A percentile compares a stretch with the other conserved stretches of the same genome.
Evolutionary conservation across 2,888 invertebrate species (phyloP).

Genomic region (Cremastinae sp.): DNA sequence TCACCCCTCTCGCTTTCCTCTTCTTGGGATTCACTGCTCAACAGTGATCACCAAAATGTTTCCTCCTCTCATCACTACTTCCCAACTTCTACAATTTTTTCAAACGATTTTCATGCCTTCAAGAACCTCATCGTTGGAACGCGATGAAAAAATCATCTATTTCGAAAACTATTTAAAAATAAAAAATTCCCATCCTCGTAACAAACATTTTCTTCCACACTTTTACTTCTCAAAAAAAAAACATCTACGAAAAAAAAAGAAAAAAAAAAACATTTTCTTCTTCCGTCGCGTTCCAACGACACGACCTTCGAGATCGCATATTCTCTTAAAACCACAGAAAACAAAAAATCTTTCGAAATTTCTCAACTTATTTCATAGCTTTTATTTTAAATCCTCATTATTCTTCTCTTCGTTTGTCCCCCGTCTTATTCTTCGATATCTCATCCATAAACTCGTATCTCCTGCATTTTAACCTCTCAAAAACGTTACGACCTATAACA

Average conservation of each 20-base stretch:
- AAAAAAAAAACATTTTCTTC: background rate
- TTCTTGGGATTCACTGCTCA: constrained; percentile 73
- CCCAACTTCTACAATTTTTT: constrained; percentile 4
- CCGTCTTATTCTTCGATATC: constrained; percentile 21
- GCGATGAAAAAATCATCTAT: too few species aligned
- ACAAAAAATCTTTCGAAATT: constrained; percentile 6
- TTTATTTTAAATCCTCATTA: constrained; percentile 30
- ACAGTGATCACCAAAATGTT: constrained; percentile 69
- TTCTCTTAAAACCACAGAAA: constrained; percentile 17
- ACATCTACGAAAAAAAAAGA: background rate
- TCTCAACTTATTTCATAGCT: constrained; percentile 28
- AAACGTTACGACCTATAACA: constrained; percentile 72
- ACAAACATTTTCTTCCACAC: constrained; percentile 2
- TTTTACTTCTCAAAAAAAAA: too few species aligned
- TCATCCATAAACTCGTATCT: constrained; percentile 49
- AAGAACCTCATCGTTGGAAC: too few species aligned
- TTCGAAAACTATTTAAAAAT: too few species aligned
- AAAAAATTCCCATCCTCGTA: too few species aligned
- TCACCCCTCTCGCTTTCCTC: constrained; percentile 66
- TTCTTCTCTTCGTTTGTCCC: constrained; percentile 22
- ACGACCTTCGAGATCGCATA: constrained; percentile 12
- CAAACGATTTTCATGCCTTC: background rate
- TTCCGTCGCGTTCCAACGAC: constrained; percentile 19
- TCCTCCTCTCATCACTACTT: constrained; percentile 29
- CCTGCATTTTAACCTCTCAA: constrained; percentile 54